Evolutionary conservation across 1,140 invertebrate genomes (phyloP).

Genomic region (Penaeus chinensis): DNA sequence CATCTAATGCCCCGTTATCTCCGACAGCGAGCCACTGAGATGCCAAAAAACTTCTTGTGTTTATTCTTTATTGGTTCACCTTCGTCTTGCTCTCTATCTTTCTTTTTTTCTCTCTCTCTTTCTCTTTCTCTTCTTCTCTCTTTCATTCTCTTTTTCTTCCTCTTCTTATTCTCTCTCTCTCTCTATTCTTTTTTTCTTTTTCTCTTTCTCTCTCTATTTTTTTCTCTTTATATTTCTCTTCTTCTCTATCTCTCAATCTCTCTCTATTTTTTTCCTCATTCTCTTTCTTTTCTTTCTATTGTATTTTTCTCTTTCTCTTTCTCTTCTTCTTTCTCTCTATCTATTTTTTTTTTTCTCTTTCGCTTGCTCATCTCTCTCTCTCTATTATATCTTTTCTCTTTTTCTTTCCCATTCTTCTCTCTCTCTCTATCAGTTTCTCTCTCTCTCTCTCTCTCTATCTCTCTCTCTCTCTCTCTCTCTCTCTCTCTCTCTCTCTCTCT

Average conservation of each 20-base stretch:
- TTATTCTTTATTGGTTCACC: neutral
- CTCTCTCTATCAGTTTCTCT: too few relatives aligned
- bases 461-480: slow-evolving; percentile 9
- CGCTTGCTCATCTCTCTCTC: too few relatives aligned
- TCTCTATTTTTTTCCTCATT: neutral
- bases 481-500: slow-evolving; percentile 28
- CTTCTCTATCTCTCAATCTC: neutral
- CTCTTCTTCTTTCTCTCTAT: too few relatives aligned
- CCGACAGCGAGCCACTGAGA: too few relatives aligned
- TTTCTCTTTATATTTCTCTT: slow-evolving; percentile 7
- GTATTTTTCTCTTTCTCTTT: too few relatives aligned
- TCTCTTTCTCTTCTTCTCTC: slow-evolving; percentile 24
- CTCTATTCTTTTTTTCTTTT: neutral
- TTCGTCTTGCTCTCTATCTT: neutral
- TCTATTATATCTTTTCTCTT: too few relatives aligned
- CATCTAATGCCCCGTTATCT: too few relatives aligned
- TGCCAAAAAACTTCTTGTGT: neutral
- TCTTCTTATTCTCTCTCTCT: neutral
- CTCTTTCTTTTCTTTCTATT: too few relatives aligned
- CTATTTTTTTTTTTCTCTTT: too few relatives aligned
- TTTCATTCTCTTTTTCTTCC: neutral
- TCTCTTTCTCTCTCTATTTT: slow-evolving; percentile 18
- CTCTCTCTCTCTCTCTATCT: neutral
- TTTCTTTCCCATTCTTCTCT: too few relatives aligned
- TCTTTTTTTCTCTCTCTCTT: neutral